A percentile compares a stretch with the other conserved stretches of the same genome.
phyloP scores from a whole-genome alignment of 2,888 invertebrate genomes.

The Cremastinae sp. region DNA sequence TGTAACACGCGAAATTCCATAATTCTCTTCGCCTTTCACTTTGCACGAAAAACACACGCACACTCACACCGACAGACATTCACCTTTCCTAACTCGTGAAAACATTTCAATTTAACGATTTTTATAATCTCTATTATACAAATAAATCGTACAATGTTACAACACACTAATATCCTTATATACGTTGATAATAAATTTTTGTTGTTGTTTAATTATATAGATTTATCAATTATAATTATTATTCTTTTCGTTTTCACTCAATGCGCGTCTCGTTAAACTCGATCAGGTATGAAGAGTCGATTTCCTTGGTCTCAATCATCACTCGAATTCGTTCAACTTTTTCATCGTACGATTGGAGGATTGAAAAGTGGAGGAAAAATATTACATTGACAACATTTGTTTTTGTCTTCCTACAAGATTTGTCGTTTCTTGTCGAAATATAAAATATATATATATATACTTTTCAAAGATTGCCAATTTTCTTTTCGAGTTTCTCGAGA shows the following conservation, averaged over 20 bases:
- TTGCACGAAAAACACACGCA: conserved; percentile 1
- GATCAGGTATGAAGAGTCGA: conserved; percentile 48
- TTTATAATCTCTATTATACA: conserved; percentile 73
- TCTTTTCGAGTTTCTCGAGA: conserved; percentile 49
- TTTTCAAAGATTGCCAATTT: conserved; percentile 33
- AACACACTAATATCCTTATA: conserved; percentile 69
- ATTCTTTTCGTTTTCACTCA: conserved; percentile 51
- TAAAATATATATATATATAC: conserved; percentile 7
- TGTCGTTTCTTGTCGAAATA: conserved; percentile 23
- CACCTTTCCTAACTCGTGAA: conserved; percentile 53
- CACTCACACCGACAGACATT: conserved; percentile 11
- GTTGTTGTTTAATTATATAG: conserved; percentile 35
- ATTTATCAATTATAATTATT: conserved; percentile 37
- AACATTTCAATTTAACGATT: conserved; percentile 66
- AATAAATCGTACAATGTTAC: conserved; percentile 70
- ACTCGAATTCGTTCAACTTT: background rate
- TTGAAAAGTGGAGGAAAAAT: conserved; percentile 15
- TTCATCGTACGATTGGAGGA: background rate
- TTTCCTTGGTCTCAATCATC: background rate
- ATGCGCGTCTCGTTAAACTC: conserved; percentile 66
- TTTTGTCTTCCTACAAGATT: conserved; percentile 16
- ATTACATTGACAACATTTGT: conserved; percentile 13
- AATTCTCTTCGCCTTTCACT: conserved; percentile 45
- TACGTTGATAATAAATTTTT: conserved; percentile 66
- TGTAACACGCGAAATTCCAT: conserved; percentile 66